Conservation (phyloP, 2,888 invertebrate species). For the Dolichopus griseipennis region DNA sequence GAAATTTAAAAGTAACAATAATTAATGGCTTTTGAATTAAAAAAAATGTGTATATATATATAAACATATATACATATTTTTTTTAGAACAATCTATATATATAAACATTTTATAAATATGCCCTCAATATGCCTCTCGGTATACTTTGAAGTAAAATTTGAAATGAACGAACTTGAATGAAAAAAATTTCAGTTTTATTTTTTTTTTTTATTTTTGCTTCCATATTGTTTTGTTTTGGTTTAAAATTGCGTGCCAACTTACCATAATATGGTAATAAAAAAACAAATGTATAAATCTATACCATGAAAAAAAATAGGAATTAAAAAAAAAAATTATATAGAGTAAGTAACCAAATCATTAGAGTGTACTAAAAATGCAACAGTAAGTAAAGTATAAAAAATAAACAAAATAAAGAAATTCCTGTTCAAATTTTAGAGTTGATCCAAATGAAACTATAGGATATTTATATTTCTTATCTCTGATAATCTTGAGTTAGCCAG, state of each 20-base stretch:
- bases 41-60: neutral
- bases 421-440: too few relatives aligned
- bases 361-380: conserved; percentile 3
- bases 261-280: neutral
- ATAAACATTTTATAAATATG: too few relatives aligned
- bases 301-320: neutral
- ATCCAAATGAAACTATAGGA: too few relatives aligned
- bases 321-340: neutral
- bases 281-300: neutral
- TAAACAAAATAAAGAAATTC: neutral
- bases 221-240: too few relatives aligned
- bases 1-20: neutral
- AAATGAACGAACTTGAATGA: neutral
- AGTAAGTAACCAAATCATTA: neutral
- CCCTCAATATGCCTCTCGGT: neutral
- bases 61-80: neutral
- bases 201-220: too few relatives aligned
- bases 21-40: neutral
- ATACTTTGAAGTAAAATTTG: neutral
- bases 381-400: neutral
- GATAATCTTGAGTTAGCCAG: too few relatives aligned
- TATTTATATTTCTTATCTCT: too few relatives aligned
- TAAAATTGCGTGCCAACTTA: neutral
- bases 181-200: too few relatives aligned
- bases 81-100: neutral